Base-by-base conservation (phyloP, 2,888 invertebrate genomes). In the Melitaea athalia region DNA sequence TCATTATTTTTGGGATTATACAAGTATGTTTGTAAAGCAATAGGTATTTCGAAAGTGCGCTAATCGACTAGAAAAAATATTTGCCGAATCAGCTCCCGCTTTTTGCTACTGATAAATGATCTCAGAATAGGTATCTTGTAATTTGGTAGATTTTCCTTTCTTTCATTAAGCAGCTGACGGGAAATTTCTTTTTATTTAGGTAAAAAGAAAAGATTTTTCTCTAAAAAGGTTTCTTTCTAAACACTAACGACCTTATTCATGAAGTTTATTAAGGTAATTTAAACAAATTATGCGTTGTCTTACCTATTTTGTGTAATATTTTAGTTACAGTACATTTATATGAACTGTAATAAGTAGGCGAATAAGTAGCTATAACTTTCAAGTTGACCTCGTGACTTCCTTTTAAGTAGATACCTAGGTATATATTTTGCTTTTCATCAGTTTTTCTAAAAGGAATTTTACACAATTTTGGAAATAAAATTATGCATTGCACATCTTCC, bases 41-140 rank as follows among this genome's bases (percentile, higher is more conserved):
- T 87, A 89, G 87, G 87, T 90, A 88, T 88, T 89, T 86, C 81
- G 83, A 85, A 85, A 87, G 82, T 85, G 82, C 86, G 86, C 89
- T 92, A 92, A 92, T 91, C 87, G 89, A 81, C 87, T 84, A 88
- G 87, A 91, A 91, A 91, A 92, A 92, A 91, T 89, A 91, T 89
- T 90, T 88, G 91, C 87, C 81, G 87, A 91, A 83, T 89, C 87
- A 82, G 85, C 86, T 77, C 80, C 78, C 81, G 81, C 79, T 87
- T 85, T 89, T 88, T 87, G 84, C 84, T 84, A 77, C 84, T 89
- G 91, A 90, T 86, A 88, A 90, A 91, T 91, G 89, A 84, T 78
- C 83, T 79, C 80, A 76, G 87, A 87, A 86, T 87, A 88, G 88
- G 86, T 88, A 86, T 86, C 85, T 85, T 78, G 84, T 83, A 81